A percentile compares a stretch with the other conserved stretches of the same genome.
Evolutionary conservation across 2,797 vertebrate genomes (phyloP).

Genomic region (Pseudochirops corinnae): DNA sequence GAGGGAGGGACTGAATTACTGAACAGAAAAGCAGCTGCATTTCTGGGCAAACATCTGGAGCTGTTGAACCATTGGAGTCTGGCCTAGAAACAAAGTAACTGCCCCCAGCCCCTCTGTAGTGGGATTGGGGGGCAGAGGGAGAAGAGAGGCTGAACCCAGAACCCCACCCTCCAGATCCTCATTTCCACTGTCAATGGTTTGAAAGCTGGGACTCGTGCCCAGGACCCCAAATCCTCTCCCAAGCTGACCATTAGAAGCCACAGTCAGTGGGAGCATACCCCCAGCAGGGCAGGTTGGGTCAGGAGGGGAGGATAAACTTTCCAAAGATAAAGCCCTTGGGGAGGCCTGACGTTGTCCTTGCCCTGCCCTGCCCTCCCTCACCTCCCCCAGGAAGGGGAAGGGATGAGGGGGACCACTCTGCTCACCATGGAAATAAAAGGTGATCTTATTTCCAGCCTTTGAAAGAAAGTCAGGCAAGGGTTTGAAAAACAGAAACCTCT

Average conservation of each 20-base stretch:
- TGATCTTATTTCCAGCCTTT: not conserved
- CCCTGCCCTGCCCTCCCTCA: not conserved
- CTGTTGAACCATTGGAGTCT: not conserved
- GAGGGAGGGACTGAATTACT: not conserved
- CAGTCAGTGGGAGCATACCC: not conserved
- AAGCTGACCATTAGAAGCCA: not conserved
- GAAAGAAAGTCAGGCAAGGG: not conserved
- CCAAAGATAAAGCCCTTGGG: not conserved
- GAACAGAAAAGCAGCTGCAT: not conserved
- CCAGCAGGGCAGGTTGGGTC: not conserved
- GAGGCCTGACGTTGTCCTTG: too few relatives aligned
- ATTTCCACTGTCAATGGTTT: not conserved
- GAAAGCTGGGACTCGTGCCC: not conserved
- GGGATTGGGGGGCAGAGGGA: not conserved
- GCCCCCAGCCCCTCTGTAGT: not conserved
- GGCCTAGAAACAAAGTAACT: not conserved
- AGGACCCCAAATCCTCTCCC: not conserved
- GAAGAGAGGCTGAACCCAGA: not conserved
- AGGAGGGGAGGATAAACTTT: not conserved
- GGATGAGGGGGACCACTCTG: not conserved
- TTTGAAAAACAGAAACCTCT: constrained; percentile 41
- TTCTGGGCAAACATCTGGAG: not conserved
- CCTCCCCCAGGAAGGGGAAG: not conserved
- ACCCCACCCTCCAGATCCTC: too few relatives aligned
- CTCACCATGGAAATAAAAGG: not conserved